Percentiles rank a stretch among this genome's conserved stretches.
phyloP scores from a whole-genome alignment of 2,113 vertebrate genomes.

The Corythornis madagascariensis region DNA sequence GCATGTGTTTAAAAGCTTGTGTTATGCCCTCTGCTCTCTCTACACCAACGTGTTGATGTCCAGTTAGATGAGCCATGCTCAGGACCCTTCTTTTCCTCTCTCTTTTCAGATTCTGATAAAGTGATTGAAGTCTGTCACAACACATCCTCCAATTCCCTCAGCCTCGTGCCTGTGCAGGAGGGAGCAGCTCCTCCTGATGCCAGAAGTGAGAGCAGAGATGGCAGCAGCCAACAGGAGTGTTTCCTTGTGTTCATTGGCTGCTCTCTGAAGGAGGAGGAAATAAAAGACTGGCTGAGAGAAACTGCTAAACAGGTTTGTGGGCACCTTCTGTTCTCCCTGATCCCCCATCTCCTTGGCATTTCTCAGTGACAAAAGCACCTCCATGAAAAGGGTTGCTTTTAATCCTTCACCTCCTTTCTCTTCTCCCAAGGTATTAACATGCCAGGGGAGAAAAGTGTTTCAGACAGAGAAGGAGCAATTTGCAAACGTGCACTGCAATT shows the following conservation, averaged over 20 bases:
- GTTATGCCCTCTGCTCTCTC: not conserved
- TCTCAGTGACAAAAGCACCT: not conserved
- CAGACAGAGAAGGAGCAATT: not conserved
- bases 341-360: not conserved
- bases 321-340: not conserved
- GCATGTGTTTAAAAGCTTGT: not conserved
- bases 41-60: not conserved
- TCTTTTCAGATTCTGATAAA: constrained; percentile 82
- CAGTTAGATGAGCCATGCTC: not conserved
- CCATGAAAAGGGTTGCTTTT: not conserved
- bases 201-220: constrained; percentile 58
- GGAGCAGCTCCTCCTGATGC: constrained; percentile 64
- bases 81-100: not conserved
- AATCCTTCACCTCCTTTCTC: not conserved
- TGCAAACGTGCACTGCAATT: not conserved
- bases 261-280: constrained; percentile 85
- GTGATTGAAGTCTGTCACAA: constrained; percentile 87
- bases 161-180: constrained; percentile 75
- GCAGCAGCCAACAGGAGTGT: constrained; percentile 67
- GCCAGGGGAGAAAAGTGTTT: not conserved
- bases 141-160: constrained; percentile 82
- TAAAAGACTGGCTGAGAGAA: constrained; percentile 93
- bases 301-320: constrained; percentile 88
- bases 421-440: not conserved
- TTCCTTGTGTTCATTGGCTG: constrained; percentile 90